Base-by-base conservation (phyloP, 2,888 invertebrate genomes). In the Drosophila picticornis region DNA sequence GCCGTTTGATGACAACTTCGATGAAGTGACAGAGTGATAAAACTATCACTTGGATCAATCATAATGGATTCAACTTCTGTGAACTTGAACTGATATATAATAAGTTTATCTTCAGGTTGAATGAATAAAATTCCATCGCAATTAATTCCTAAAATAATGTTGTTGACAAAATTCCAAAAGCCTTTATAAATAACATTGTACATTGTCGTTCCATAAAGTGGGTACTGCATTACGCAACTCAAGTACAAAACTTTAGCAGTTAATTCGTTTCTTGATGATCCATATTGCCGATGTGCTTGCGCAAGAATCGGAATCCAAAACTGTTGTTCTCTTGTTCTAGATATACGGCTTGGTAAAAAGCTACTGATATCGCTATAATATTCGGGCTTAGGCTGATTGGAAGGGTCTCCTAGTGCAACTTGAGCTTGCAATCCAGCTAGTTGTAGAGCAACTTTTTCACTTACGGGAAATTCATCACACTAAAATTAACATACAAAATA, bases 151-250 rank as follows among this genome's bases (percentile, higher is more conserved):
- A 99, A 94, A 6, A 98, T 95, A 32, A 96, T 94, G 79, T 94
- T 94, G 83, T 94, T 95, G 19, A 91, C 98, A 91, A 98, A 98
- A 7, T 97, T 97, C 97, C 98, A 98, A 91, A 98, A 98, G 19
- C 98, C 98, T 80, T 98, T 96, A 93, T 98, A 99, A 0, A 97
- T 97, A 72, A 98, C 98, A 16, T 96, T 96, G 94, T 97, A 98
- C 90, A 96, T 94, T 1, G 97, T 97, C 69, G 97, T 97, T 9
- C 98, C 98, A 81, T 97, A 98, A 1, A 99, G 94, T 0, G 98
- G 98, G 93, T 98, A 99, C 93, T 99, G 98, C 97, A 98, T 98
- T 7, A 99, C 98, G 91, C 98, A 98, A 0, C 98, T 97, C 74
- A 99, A 94, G 93, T 99, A 99, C 78, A 98, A 94, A 29, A 98